A percentile compares a stretch with the other conserved stretches of the same genome.
phyloP scores from a whole-genome alignment of 2,888 invertebrate genomes.

The Chorisops tibialis region DNA sequence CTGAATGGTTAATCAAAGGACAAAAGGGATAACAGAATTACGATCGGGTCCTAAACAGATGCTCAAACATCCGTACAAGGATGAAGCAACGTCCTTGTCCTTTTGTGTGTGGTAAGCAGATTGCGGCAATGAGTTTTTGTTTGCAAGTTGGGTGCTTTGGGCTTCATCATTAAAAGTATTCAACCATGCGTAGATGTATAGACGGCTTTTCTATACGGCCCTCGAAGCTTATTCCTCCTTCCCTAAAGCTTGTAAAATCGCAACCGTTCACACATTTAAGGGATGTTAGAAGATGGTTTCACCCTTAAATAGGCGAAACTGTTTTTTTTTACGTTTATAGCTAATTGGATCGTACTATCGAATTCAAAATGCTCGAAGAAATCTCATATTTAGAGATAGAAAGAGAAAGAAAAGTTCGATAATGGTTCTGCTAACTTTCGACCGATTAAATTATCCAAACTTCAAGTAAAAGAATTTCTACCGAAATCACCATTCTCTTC shows the following conservation, averaged over 20 bases:
- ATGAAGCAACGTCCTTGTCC: background rate
- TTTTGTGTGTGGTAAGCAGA: constrained; percentile 21
- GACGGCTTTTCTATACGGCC: constrained; percentile 14
- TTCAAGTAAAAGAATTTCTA: constrained; percentile 15
- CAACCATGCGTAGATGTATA: constrained; percentile 20
- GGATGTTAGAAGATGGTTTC: constrained; percentile 7
- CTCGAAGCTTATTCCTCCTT: background rate
- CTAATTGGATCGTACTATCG: constrained; percentile 16
- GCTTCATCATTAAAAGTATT: constrained; percentile 25
- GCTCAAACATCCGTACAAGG: background rate
- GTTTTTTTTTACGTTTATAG: constrained; percentile 13
- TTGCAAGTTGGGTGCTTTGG: constrained; percentile 4
- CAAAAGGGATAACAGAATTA: constrained; percentile 17
- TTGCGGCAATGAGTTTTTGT: constrained; percentile 24
- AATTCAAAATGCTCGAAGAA: constrained; percentile 3
- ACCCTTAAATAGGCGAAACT: constrained; percentile 12
- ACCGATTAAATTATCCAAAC: constrained; percentile 23
- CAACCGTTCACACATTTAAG: background rate
- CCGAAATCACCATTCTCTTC: constrained; percentile 3
- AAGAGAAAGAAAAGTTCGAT: constrained; percentile 12
- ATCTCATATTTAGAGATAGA: background rate
- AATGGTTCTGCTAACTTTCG: background rate
- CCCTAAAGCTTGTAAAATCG: background rate
- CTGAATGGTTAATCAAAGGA: constrained; percentile 13
- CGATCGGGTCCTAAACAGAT: constrained; percentile 1